These are phyloP conservation scores for Coregonus sp. DNA, from an alignment of 2,797 vertebrate genomes.

Conservation along the genomic window DNA sequence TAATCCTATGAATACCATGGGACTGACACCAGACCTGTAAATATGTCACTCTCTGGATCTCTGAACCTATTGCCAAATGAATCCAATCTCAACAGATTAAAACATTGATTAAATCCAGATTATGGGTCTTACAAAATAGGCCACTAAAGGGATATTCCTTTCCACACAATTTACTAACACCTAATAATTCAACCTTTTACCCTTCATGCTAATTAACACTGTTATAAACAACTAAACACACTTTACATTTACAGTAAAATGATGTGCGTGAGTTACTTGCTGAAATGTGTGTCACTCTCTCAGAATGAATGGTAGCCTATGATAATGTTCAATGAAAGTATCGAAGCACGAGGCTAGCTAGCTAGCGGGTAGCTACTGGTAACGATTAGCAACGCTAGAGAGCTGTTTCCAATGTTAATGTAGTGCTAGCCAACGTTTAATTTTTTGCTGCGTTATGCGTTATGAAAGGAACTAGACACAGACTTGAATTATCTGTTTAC, in stretches of 20 bases:
- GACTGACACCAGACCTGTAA: background rate
- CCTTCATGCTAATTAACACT: background rate
- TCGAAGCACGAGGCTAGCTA: too few species aligned
- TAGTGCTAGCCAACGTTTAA: too few species aligned
- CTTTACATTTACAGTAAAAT: background rate
- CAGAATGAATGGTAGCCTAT: background rate
- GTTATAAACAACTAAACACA: background rate
- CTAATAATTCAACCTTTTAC: background rate
- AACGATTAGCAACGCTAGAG: too few species aligned
- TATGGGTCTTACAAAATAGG: background rate
- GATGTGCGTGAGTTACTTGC: background rate
- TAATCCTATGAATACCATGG: background rate
- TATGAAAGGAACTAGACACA: too few species aligned
- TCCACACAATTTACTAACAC: background rate
- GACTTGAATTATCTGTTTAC: too few species aligned
- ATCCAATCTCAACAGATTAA: background rate
- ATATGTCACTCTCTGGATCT: background rate
- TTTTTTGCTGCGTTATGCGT: too few species aligned
- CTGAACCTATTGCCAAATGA: background rate
- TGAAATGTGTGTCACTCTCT: background rate
- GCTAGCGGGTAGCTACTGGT: too few species aligned
- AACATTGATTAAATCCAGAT: conserved; percentile 3
- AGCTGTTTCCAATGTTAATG: too few species aligned
- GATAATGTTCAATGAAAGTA: background rate
- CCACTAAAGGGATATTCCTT: too few species aligned